Conservation (phyloP, 1,140 invertebrate species). For the Octopus bimaculoides region DNA sequence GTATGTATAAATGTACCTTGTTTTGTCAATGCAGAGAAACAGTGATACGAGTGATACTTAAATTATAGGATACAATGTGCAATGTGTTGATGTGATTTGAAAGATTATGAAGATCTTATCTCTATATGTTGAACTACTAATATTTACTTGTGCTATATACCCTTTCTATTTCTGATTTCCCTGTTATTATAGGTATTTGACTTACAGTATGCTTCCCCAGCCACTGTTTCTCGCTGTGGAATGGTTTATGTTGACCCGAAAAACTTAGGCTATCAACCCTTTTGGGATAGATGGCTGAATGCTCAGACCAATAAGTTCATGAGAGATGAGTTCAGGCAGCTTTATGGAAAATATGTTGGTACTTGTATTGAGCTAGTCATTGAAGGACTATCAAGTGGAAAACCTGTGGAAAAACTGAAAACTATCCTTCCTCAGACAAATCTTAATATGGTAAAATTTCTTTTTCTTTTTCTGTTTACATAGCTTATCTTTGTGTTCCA, state of each 20-base stretch:
- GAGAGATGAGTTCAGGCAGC: slow-evolving; percentile 58
- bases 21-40: too few species aligned
- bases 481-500: too few species aligned
- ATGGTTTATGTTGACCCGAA: slow-evolving; percentile 72
- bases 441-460: slow-evolving; percentile 74
- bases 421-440: slow-evolving; percentile 79
- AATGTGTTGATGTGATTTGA: too few species aligned
- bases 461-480: background rate
- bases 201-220: slow-evolving; percentile 67
- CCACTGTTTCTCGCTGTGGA: slow-evolving; percentile 58
- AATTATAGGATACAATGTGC: too few species aligned
- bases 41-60: too few species aligned
- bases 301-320: slow-evolving; percentile 46
- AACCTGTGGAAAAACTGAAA: slow-evolving; percentile 70
- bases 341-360: slow-evolving; percentile 75
- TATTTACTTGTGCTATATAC: too few species aligned
- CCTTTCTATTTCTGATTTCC: too few species aligned
- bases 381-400: slow-evolving; percentile 69
- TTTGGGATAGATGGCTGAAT: slow-evolving; percentile 74
- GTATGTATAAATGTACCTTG: too few species aligned
- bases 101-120: too few species aligned
- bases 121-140: too few species aligned
- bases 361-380: slow-evolving; percentile 72
- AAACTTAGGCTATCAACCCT: slow-evolving; percentile 81
- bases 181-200: slow-evolving; percentile 68